Conservation (phyloP, 2,888 invertebrate species). For the Neoscelio sp. region DNA sequence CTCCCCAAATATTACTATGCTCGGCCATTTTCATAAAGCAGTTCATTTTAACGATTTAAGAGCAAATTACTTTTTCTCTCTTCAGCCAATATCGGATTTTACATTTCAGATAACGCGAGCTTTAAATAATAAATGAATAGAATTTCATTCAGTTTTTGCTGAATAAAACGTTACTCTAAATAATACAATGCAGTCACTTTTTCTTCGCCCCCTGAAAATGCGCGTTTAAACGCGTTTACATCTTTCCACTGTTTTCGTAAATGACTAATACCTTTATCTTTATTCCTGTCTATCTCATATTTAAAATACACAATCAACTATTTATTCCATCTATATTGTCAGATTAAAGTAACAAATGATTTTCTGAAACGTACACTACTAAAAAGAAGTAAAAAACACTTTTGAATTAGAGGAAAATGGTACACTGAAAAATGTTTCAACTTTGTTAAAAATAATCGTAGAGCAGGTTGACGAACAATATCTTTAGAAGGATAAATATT, state of each 20-base stretch:
- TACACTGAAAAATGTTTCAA: too few species aligned
- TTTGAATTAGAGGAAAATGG: too few species aligned
- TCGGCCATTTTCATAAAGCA: constrained; percentile 10
- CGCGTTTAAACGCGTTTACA: constrained; percentile 19
- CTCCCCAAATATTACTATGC: background rate
- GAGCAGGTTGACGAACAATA: too few species aligned
- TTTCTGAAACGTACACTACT: too few species aligned
- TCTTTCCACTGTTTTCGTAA: constrained; percentile 33
- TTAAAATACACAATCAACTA: constrained; percentile 12
- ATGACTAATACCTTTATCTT: constrained; percentile 29
- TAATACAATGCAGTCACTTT: background rate
- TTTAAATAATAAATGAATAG: constrained; percentile 40
- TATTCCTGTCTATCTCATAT: background rate
- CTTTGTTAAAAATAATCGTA: too few species aligned
- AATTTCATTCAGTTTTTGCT: constrained; percentile 20
- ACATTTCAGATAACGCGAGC: constrained; percentile 8
- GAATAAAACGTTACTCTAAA: background rate
- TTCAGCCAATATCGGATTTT: background rate
- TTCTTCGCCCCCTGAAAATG: background rate
- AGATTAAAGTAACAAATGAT: background rate
- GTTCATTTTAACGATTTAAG: background rate
- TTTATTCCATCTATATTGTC: constrained; percentile 19
- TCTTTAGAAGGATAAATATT: too few species aligned
- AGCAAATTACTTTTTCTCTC: constrained; percentile 7
- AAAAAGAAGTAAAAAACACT: too few species aligned